Percentiles rank a stretch among this genome's conserved stretches.
phyloP scores from a whole-genome alignment of 2,888 invertebrate species.

The Melinaea menophilus region DNA sequence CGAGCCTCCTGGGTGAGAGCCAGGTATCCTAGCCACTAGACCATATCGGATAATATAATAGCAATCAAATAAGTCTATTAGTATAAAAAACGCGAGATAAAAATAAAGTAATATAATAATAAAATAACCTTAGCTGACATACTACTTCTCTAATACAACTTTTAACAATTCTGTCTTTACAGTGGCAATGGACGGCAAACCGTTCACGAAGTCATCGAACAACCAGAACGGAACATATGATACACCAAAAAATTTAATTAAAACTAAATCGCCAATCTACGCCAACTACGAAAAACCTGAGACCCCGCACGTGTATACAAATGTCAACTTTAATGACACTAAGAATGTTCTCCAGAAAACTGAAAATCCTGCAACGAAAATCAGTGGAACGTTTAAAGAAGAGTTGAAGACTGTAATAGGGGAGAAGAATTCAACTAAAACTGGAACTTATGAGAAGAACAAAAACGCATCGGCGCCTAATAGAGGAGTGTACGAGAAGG shows the following conservation, averaged over 20 bases:
- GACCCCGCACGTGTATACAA: slow-evolving; percentile 53
- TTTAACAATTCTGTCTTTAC: slow-evolving; percentile 34
- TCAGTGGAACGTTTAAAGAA: slow-evolving; percentile 58
- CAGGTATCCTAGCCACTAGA: slow-evolving; percentile 84
- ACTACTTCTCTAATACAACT: background rate
- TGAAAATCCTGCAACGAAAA: slow-evolving; percentile 53
- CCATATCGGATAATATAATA: slow-evolving; percentile 67
- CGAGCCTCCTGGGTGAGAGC: slow-evolving; percentile 85
- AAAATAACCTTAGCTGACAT: too few relatives aligned
- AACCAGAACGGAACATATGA: slow-evolving; percentile 55
- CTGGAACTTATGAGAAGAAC: slow-evolving; percentile 8
- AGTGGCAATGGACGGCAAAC: slow-evolving; percentile 70
- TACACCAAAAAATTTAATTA: slow-evolving; percentile 40
- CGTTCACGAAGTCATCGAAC: slow-evolving; percentile 51
- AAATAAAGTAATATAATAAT: too few relatives aligned
- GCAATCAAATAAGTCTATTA: background rate
- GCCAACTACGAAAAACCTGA: slow-evolving; percentile 60
- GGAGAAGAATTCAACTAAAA: slow-evolving; percentile 43
- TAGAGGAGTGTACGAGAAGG: slow-evolving; percentile 16
- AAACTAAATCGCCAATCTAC: slow-evolving; percentile 56
- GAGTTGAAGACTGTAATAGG: slow-evolving; percentile 63
- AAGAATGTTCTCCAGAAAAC: slow-evolving; percentile 51
- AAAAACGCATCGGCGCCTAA: background rate
- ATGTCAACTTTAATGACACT: slow-evolving; percentile 56
- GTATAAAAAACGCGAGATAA: background rate